These are phyloP conservation scores for Pristiophorus japonicus DNA, from an alignment of 2,113 vertebrate species.

Conservation along the genomic window DNA sequence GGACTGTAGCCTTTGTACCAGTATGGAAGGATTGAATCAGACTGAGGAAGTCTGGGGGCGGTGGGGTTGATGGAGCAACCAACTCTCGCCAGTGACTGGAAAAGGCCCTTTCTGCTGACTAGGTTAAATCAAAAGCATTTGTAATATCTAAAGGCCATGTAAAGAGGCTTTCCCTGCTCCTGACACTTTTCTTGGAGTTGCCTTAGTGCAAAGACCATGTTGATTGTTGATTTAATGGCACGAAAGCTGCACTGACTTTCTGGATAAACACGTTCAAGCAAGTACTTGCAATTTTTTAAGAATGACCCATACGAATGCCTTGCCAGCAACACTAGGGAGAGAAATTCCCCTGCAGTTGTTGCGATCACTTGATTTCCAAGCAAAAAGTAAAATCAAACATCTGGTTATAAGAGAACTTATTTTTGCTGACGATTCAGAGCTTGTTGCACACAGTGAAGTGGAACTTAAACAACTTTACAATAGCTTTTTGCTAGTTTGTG, in stretches of 20 bases:
- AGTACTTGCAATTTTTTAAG: conserved; percentile 20
- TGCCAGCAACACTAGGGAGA: background rate
- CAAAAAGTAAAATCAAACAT: background rate
- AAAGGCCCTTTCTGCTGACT: background rate
- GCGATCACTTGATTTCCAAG: background rate
- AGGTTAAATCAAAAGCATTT: conserved; percentile 5
- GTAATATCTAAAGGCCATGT: background rate
- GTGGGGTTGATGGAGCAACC: background rate
- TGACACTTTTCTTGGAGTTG: background rate
- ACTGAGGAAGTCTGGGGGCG: background rate
- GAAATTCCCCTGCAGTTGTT: background rate
- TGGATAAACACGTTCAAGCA: background rate
- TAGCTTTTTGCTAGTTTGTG: background rate
- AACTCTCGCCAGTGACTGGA: background rate
- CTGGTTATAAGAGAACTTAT: background rate
- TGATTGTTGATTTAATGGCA: background rate
- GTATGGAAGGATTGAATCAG: background rate
- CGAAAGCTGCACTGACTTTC: background rate
- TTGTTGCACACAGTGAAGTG: background rate
- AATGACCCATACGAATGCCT: background rate
- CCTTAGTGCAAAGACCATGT: background rate
- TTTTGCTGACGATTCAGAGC: background rate
- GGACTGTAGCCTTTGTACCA: background rate
- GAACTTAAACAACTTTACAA: background rate
- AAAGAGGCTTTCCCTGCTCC: background rate